Evolutionary conservation across 2,797 vertebrate genomes (phyloP).

Genomic region (Petrocephalus schoutedeni): DNA sequence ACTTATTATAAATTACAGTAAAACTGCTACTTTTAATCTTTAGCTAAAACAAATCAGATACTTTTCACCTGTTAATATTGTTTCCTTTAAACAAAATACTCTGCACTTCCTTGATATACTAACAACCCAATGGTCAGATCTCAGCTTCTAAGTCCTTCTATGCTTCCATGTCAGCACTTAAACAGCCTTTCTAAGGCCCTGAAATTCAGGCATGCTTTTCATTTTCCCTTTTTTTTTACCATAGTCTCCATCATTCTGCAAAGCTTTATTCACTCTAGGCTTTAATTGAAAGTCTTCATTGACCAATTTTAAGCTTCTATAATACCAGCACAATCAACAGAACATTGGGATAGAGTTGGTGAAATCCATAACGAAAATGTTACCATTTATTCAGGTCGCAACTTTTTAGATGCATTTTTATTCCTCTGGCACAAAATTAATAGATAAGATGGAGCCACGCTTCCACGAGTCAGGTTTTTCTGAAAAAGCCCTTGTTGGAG

Average conservation of each 20-base stretch:
- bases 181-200: not conserved
- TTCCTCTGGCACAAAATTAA: not conserved
- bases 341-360: not conserved
- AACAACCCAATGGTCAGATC: not conserved
- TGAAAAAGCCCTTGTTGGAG: not conserved
- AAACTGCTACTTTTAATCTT: not conserved
- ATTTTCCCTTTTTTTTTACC: not conserved
- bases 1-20: not conserved
- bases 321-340: not conserved
- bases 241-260: not conserved
- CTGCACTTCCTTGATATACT: not conserved
- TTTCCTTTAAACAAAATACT: not conserved
- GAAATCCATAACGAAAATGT: not conserved
- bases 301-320: not conserved
- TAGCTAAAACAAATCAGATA: not conserved
- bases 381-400: not conserved
- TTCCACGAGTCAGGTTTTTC: not conserved
- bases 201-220: not conserved
- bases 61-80: not conserved
- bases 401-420: not conserved
- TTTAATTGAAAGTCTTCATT: conserved; percentile 3
- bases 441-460: not conserved
- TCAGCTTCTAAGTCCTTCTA: not conserved
- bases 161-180: too few species aligned
- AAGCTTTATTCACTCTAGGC: not conserved